Evolutionary conservation across 1,140 invertebrate species (phyloP).

Genomic region (Anthonomus grandis): DNA sequence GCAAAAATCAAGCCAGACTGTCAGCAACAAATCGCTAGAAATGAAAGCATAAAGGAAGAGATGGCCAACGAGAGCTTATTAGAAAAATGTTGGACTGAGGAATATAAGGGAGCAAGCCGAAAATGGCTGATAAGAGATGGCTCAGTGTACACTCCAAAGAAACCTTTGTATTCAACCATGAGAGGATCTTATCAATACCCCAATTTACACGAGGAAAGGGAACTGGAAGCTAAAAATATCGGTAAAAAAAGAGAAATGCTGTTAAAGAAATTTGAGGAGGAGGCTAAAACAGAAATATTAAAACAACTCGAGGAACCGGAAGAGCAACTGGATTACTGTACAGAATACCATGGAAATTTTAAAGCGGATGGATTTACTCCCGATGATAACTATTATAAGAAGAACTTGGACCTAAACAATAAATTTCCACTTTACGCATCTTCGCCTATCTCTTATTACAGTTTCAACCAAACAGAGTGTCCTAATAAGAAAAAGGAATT

Average conservation of each 20-base stretch:
- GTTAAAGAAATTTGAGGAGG: conserved; percentile 12
- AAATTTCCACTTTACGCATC: conserved; percentile 15
- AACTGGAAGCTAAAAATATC: too few relatives aligned
- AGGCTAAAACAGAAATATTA: conserved; percentile 12
- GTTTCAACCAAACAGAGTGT: conserved; percentile 8
- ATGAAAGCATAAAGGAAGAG: not conserved
- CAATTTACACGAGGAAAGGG: too few relatives aligned
- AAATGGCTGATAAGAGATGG: conserved; percentile 27
- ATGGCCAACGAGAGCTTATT: conserved; percentile 12
- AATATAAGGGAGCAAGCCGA: conserved; percentile 25
- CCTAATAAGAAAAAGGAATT: conserved; percentile 9
- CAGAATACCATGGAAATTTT: conserved; percentile 20
- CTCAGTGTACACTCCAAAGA: conserved; percentile 1
- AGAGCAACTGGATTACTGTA: conserved; percentile 6
- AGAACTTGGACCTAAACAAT: conserved; percentile 6
- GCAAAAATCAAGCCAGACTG: too few relatives aligned
- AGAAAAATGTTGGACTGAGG: conserved; percentile 24
- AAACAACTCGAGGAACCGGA: not conserved
- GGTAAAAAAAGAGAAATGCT: conserved; percentile 7
- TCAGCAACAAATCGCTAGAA: too few relatives aligned
- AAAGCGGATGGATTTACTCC: conserved; percentile 10
- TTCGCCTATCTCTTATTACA: conserved; percentile 13
- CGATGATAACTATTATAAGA: conserved; percentile 13
- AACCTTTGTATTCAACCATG: conserved; percentile 20
- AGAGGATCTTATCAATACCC: conserved; percentile 20